A percentile compares a stretch with the other conserved stretches of the same genome.
Conservation (phyloP, 2,797 vertebrate species). For the Channallabes apus region DNA sequence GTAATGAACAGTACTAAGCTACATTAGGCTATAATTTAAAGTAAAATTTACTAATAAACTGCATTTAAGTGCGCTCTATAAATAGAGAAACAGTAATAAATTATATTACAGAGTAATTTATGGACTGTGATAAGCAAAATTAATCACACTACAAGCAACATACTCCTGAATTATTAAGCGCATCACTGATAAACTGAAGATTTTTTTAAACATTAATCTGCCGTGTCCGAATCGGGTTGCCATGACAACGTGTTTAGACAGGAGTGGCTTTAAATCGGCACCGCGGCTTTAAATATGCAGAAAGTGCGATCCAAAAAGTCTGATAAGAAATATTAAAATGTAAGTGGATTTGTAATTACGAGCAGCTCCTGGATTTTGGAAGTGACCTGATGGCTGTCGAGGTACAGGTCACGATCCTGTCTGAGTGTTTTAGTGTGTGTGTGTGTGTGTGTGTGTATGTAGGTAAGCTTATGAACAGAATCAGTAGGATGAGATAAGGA, state of each 20-base stretch:
- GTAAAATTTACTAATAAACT: too few relatives aligned
- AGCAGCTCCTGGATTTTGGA: not conserved
- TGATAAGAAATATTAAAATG: not conserved
- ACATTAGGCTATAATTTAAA: too few relatives aligned
- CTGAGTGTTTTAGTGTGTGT: not conserved
- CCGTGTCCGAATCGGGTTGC: not conserved
- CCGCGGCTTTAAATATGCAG: too few relatives aligned
- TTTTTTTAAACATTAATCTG: not conserved
- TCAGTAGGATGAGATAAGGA: slow-evolving; percentile 21
- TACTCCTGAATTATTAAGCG: not conserved
- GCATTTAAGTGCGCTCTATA: too few relatives aligned
- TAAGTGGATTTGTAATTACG: not conserved
- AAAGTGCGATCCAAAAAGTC: not conserved
- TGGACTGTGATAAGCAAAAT: not conserved
- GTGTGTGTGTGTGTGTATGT: not conserved
- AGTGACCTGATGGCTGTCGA: not conserved
- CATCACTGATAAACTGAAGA: not conserved
- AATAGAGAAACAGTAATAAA: too few relatives aligned
- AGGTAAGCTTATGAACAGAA: slow-evolving; percentile 6
- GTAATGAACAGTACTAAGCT: not conserved
- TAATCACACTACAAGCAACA: not conserved
- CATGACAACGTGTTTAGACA: not conserved
- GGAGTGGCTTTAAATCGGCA: not conserved
- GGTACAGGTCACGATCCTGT: not conserved
- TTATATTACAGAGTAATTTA: not conserved